These are phyloP conservation scores for Rhopalosiphum maidis DNA, from an alignment of 1,140 invertebrate species.

Conservation along the genomic window DNA sequence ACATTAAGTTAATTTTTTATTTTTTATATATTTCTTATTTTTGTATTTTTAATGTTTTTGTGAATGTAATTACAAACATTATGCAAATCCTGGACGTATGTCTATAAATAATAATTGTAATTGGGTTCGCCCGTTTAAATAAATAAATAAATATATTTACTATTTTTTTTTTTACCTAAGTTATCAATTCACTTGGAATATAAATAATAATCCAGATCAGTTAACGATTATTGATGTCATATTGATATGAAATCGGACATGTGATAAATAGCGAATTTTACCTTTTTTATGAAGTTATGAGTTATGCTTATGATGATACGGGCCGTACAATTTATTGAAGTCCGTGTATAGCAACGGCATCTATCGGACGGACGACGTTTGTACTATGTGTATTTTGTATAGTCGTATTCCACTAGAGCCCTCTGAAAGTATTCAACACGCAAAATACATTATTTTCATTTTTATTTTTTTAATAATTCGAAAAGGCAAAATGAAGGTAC, in stretches of 20 bases:
- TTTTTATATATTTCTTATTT: too few relatives aligned
- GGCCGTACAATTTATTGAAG: not conserved
- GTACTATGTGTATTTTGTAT: not conserved
- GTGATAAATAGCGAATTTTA: too few relatives aligned
- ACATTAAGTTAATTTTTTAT: too few relatives aligned
- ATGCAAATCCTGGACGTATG: too few relatives aligned
- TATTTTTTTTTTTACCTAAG: not conserved
- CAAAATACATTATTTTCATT: not conserved
- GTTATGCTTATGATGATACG: too few relatives aligned
- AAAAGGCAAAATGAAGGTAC: not conserved
- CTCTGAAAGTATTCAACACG: not conserved
- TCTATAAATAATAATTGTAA: too few relatives aligned
- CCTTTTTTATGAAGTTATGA: not conserved
- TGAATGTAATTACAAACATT: too few relatives aligned
- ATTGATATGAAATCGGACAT: not conserved
- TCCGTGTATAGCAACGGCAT: not conserved
- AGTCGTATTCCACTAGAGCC: not conserved
- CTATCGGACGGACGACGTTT: not conserved
- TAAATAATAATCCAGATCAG: not conserved
- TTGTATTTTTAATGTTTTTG: too few relatives aligned
- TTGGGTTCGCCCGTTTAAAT: too few relatives aligned
- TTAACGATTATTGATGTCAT: not conserved
- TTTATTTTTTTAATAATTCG: not conserved
- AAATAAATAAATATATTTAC: too few relatives aligned
- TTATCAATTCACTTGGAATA: not conserved